phyloP scores from a whole-genome alignment of 2,797 vertebrate genomes.

The Aratinga solstitialis region DNA sequence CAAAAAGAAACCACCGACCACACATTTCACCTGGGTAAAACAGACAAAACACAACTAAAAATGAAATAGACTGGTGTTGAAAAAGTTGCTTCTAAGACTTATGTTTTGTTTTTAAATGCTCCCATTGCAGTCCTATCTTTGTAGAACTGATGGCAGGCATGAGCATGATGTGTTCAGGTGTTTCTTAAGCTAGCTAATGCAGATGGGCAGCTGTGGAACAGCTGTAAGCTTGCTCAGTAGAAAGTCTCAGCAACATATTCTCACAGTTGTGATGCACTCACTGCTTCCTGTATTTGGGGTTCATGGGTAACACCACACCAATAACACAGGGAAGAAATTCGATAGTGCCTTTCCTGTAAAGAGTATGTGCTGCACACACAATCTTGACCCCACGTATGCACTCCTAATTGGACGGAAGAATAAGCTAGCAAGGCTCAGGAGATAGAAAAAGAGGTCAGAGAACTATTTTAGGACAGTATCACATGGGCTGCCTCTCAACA shows the following conservation, averaged over 20 bases:
- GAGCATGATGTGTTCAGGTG: not conserved
- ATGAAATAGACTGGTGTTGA: fast-evolving
- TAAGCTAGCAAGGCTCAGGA: not conserved
- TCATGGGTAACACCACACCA: not conserved
- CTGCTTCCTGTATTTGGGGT: not conserved
- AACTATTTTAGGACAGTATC: not conserved
- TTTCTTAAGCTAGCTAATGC: not conserved
- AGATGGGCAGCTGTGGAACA: not conserved
- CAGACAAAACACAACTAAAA: not conserved
- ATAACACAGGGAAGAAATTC: not conserved
- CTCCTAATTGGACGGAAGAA: not conserved
- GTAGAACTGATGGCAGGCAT: not conserved
- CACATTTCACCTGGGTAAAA: not conserved
- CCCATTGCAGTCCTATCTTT: not conserved
- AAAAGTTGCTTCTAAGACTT: not conserved
- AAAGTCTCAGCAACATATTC: not conserved
- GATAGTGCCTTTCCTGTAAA: not conserved
- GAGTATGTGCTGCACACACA: not conserved
- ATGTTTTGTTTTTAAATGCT: not conserved
- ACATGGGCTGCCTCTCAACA: not conserved
- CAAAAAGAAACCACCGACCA: not conserved
- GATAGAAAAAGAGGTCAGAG: not conserved
- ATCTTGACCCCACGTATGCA: not conserved
- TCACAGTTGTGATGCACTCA: not conserved
- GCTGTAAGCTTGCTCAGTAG: not conserved